Conservation (phyloP, 2,113 vertebrate genomes). For the Pagrus major region DNA sequence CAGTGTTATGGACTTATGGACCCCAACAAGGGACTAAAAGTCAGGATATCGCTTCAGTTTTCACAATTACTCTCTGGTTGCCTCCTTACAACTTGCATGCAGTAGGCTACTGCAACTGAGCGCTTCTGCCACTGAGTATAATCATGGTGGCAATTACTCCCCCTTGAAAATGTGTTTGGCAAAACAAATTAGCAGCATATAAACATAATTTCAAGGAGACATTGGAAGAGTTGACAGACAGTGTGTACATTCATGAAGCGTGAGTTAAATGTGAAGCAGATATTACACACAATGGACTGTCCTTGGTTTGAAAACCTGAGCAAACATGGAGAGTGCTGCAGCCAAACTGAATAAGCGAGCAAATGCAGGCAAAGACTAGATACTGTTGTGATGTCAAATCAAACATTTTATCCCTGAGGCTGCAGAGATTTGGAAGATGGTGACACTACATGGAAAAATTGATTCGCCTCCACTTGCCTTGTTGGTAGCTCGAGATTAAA, state of each 20-base stretch:
- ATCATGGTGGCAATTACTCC: neutral
- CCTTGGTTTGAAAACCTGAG: constrained; percentile 13
- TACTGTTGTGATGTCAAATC: constrained; percentile 21
- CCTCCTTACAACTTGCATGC: neutral
- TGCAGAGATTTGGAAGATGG: constrained; percentile 22
- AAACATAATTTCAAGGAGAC: neutral
- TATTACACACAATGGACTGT: neutral
- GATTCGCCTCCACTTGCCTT: constrained; percentile 35
- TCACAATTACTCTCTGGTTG: too few relatives aligned
- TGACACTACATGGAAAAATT: constrained; percentile 24
- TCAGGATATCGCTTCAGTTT: too few relatives aligned
- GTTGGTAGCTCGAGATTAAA: constrained; percentile 38
- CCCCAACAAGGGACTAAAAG: too few relatives aligned
- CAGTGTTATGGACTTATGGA: too few relatives aligned
- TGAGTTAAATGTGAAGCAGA: neutral
- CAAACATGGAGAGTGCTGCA: neutral
- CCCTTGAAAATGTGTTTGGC: neutral
- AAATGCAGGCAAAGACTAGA: constrained; percentile 5
- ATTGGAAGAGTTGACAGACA: neutral
- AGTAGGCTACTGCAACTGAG: neutral
- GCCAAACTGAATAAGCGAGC: neutral
- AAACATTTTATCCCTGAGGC: constrained; percentile 38
- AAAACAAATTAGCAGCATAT: neutral
- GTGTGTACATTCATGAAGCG: neutral
- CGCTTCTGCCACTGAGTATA: neutral